Evolutionary conservation across 2,797 vertebrate species (phyloP), one percentile per base, ranked within the genome.

Genomic region (Galago senegalensis): DNA sequence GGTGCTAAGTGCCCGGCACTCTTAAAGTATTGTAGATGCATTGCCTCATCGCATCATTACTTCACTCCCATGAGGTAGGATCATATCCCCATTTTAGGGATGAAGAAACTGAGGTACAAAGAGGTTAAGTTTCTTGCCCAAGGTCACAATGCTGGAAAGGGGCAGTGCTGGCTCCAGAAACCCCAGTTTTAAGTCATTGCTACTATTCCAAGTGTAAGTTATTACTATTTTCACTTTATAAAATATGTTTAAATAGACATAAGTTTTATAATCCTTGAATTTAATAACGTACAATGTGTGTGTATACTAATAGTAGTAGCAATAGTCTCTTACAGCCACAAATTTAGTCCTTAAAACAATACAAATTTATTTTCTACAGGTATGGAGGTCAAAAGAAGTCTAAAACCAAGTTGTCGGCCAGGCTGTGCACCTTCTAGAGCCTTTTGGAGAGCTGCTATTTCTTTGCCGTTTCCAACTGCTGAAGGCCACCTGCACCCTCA

Each of bases 341-440:
- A 70, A 58, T 43, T 92, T 63, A 61, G 37, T 58, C n/a, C 11
- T 93, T 91, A 43, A 92, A 87, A 85, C 23, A 87, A 72, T 79
- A 69, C 56, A 90, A 91, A 14, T 17, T 21, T 16, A 18, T 82
- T 82, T 69, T 43, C 70, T 79, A 27, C 18, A 49, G 37, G n/a
- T 63, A 58, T n/a, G 21, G 46, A 67, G 12, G 21, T 87, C 70
- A 80, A 25, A 79, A 88, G 18, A 75, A 87, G 60, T 58, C 61
- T 70, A 49, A 93, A 82, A 40, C 6, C 56, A 40, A 67, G 8
- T 34, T 16, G 17, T 9, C 46, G 6, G 13, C 29, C 37, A 56
- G 17, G 11, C 40, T 82, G 27, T 2, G 18, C 20, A 18, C 17
- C n/a, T 56, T 40, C 53, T n/a, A 14, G n/a, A 69, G 16, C 9